These are phyloP conservation scores for pig (Sus scrofa) DNA, from an alignment of 2,113 vertebrate species.

Conservation along the genomic window DNA sequence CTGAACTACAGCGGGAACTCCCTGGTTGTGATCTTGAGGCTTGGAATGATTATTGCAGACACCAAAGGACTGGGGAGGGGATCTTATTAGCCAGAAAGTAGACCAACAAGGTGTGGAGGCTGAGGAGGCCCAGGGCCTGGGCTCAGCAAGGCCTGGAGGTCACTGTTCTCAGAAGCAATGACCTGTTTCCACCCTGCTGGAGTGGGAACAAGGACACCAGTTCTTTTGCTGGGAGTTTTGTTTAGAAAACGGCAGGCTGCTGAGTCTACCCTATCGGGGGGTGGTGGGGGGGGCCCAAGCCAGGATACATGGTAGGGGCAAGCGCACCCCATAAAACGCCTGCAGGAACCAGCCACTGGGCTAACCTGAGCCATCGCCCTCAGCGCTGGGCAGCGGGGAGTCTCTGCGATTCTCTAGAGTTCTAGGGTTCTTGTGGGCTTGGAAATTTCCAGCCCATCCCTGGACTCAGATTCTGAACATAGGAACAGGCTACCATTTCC, in stretches of 20 bases:
- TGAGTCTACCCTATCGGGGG: background rate
- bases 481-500: slow-evolving; percentile 81
- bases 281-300: background rate
- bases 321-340: background rate
- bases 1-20: too few species aligned
- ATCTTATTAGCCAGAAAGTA: background rate
- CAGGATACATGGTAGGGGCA: background rate
- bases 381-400: background rate
- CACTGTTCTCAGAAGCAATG: background rate
- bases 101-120: background rate
- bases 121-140: background rate
- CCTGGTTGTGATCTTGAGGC: background rate
- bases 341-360: background rate
- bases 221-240: background rate
- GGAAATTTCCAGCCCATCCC: slow-evolving; percentile 9
- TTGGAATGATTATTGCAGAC: background rate
- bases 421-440: background rate
- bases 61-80: background rate
- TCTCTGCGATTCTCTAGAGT: background rate
- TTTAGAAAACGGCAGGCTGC: background rate
- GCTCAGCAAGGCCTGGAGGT: background rate
- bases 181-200: background rate
- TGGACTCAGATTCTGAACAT: background rate
- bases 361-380: background rate
- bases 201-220: background rate